Evolutionary conservation across 1,140 invertebrate species (phyloP), one percentile per base, ranked within the genome.

Genomic region (Myzus persicae): DNA sequence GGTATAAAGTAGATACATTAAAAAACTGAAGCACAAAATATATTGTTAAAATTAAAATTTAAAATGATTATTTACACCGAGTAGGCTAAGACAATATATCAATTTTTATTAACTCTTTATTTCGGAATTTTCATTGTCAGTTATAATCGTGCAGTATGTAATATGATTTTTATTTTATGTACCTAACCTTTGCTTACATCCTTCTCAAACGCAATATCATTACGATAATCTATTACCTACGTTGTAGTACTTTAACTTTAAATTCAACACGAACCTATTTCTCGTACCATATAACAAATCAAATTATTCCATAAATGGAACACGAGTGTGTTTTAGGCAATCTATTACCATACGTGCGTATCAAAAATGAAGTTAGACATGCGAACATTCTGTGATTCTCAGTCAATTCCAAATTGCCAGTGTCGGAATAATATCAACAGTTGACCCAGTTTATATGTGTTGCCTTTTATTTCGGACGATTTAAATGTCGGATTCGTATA

Each of bases 301-400:
- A 93, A 93, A 93, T 93, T 84, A 93, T 93, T 38, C 91, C 84
- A 85, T 85, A 93, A 93, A 85, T 82, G 76, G 67, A 40, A 93
- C 91, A 54, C 91, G 91, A 93, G 90, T 92, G 90, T 92, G 90
- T 91, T 82, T 48, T 44, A 1, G 22, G 67, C 91, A 51, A 93
- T 93, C 81, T 84, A 93, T 93, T 93, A 93, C 91, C 91, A 82
- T 92, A 82, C 91, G 44, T 82, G 91, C 46, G 38, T 54, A 93
- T 93, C 76, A 93, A 82, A 93, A 93, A 93, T 85, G 81, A 18
- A 93, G 46, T 38, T 85, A 85, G 91, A 93, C 91, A 93, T 85
- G 91, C 91, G 26, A 93, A 51, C 91, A 26, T 84, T 54, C 1
- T 54, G 38, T 40, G 40, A n/a, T 90, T 90, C 26, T 40, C 54